Evolutionary conservation across 2,797 vertebrate species (phyloP).

Genomic region (Melanotaenia trifasciata): DNA sequence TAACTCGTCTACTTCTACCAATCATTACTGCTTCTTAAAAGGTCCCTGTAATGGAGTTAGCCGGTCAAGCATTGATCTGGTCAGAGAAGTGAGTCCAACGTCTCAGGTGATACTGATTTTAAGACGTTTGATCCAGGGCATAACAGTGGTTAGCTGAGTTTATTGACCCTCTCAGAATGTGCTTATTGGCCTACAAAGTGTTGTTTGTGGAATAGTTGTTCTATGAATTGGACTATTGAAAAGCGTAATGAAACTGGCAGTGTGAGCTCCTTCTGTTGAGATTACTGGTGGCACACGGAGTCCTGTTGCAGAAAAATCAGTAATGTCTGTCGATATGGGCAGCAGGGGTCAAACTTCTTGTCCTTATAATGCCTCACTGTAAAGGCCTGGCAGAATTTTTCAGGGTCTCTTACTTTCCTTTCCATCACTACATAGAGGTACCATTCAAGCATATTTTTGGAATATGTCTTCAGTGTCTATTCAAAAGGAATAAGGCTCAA

Average conservation of each 20-base stretch:
- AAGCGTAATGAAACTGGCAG: conserved; percentile 57
- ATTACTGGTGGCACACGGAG: conserved; percentile 31
- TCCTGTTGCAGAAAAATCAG: conserved; percentile 55
- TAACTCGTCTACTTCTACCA: conserved; percentile 37
- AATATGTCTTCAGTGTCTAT: conserved; percentile 48
- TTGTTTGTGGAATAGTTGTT: conserved; percentile 43
- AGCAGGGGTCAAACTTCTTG: conserved; percentile 63
- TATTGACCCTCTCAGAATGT: conserved; percentile 47
- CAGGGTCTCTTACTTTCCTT: conserved; percentile 32
- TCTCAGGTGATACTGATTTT: conserved; percentile 50
- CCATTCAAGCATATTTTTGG: conserved; percentile 44
- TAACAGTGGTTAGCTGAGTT: conserved; percentile 43
- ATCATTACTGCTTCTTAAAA: conserved; percentile 57
- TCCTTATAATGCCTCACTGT: conserved; percentile 54
- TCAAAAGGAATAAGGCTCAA: conserved; percentile 49
- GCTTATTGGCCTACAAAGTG: conserved; percentile 37
- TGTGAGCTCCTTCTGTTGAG: conserved; percentile 48
- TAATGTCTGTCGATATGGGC: conserved; percentile 59
- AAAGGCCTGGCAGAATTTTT: conserved; percentile 44
- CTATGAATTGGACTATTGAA: conserved; percentile 44
- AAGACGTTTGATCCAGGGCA: conserved; percentile 49
- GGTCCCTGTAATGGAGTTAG: conserved; percentile 59
- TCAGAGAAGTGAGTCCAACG: conserved; percentile 36
- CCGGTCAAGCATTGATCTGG: conserved; percentile 63
- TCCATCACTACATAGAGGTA: conserved; percentile 42